phyloP scores from a whole-genome alignment of 2,113 vertebrate species.

The Prinia subflava region DNA sequence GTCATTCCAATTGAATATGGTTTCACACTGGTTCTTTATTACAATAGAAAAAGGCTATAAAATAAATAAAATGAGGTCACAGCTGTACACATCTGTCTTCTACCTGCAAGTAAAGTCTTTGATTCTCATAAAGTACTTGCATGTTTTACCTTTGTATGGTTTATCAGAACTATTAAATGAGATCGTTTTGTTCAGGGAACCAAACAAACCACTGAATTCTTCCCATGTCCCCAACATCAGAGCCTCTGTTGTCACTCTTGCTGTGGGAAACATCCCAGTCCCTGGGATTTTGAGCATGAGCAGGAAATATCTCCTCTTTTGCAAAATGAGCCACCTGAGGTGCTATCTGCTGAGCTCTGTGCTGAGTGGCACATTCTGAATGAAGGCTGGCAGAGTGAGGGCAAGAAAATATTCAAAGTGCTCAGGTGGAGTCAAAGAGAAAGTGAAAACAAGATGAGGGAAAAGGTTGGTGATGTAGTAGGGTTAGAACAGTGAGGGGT shows the following conservation, averaged over 20 bases:
- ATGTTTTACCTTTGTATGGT: background rate
- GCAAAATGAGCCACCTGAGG: background rate
- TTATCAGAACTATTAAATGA: background rate
- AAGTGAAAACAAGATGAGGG: background rate
- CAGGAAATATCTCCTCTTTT: background rate
- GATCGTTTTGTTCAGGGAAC: background rate
- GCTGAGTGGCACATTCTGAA: fast-evolving
- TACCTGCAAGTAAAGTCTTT: background rate
- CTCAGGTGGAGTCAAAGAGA: background rate
- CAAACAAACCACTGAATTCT: background rate
- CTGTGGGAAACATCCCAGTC: background rate
- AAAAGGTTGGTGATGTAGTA: background rate
- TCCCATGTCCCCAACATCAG: background rate
- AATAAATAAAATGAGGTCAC: background rate
- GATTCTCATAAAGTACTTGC: background rate
- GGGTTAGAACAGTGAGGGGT: background rate
- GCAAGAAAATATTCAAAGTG: background rate
- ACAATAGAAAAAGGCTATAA: background rate
- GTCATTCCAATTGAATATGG: background rate
- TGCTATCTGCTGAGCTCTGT: background rate
- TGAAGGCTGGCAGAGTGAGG: background rate
- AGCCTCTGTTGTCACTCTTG: background rate
- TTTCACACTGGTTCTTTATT: background rate
- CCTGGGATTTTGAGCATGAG: background rate
- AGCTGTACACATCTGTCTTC: background rate